Conservation (phyloP, 2,888 invertebrate species). For the Scaptomyza cyrtandrae region DNA sequence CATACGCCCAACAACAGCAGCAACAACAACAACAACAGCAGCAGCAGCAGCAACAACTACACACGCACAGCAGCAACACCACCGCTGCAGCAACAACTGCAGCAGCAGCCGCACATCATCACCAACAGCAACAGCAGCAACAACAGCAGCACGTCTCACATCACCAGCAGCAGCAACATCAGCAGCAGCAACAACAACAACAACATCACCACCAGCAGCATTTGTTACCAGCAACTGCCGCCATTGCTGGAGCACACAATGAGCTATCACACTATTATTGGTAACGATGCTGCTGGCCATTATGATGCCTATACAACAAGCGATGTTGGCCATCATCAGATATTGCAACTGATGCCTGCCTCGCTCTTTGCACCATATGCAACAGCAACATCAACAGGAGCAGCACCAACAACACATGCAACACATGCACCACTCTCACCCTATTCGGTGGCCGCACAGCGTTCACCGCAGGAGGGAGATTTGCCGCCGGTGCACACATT, state of each 20-base stretch:
- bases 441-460: constrained; percentile 70
- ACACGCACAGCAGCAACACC: constrained; percentile 70
- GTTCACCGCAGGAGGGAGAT: constrained; percentile 82
- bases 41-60: constrained; percentile 33
- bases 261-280: constrained; percentile 92
- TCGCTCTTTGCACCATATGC: constrained; percentile 77
- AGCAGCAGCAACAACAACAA: constrained; percentile 21
- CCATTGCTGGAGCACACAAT: constrained; percentile 86
- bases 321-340: constrained; percentile 74
- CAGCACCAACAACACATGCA: constrained; percentile 46
- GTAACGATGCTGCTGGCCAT: constrained; percentile 85
- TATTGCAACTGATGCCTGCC: constrained; percentile 82
- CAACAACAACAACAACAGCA: constrained; percentile 66
- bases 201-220: constrained; percentile 63
- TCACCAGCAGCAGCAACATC: constrained; percentile 61
- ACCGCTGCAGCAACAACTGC: constrained; percentile 71
- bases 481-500: constrained; percentile 79
- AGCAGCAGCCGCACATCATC: constrained; percentile 53
- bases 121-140: constrained; percentile 56
- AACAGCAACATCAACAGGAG: constrained; percentile 56
- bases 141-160: constrained; percentile 65
- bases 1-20: constrained; percentile 70
- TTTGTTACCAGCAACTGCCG: constrained; percentile 86
- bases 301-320: constrained; percentile 63
- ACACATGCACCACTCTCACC: constrained; percentile 62